phyloP scores from a whole-genome alignment of 2,797 vertebrate genomes.

The Anguilla obscura region DNA sequence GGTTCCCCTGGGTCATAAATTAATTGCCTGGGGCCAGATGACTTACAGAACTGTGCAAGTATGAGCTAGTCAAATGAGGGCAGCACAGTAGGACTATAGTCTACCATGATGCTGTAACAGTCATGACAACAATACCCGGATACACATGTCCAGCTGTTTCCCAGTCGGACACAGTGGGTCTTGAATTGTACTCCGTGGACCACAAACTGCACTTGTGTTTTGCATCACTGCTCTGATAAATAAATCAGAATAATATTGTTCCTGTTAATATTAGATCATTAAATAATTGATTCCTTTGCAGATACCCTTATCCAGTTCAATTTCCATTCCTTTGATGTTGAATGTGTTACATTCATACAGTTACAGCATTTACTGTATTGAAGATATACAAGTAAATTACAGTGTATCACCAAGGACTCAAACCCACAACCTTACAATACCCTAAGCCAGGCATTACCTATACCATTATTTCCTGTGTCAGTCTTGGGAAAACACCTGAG shows the following conservation, averaged over 20 bases:
- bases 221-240: too few relatives aligned
- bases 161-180: background rate
- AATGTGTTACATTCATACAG: background rate
- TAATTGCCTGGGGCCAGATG: background rate
- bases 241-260: too few relatives aligned
- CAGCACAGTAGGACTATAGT: background rate
- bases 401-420: background rate
- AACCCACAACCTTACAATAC: background rate
- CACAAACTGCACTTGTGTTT: background rate
- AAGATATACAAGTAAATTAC: background rate
- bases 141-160: background rate
- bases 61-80: background rate
- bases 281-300: background rate
- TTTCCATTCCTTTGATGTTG: background rate
- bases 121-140: background rate
- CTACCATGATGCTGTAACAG: background rate
- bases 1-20: background rate
- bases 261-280: background rate
- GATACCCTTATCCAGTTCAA: background rate
- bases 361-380: background rate
- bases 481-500: background rate
- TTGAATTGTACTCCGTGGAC: background rate
- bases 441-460: background rate
- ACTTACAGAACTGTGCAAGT: background rate
- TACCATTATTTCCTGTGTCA: background rate